These are phyloP conservation scores for Hyperoplus lanceolatus DNA, from an alignment of 2,797 vertebrate genomes.

Conservation along the genomic window DNA sequence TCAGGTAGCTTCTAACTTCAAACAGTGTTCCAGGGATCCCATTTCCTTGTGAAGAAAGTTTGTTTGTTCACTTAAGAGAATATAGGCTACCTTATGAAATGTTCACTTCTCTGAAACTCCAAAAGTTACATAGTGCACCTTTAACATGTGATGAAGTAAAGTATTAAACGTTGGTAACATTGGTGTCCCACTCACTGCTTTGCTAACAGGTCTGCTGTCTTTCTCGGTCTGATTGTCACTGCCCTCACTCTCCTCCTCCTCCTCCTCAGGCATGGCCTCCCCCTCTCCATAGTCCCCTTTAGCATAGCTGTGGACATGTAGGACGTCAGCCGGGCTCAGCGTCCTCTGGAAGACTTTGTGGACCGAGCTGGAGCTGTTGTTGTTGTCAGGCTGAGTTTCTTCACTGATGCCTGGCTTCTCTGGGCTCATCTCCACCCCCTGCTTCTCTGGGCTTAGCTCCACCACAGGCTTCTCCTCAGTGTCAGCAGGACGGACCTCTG, in stretches of 20 bases:
- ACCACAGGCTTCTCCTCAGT: conserved; percentile 30
- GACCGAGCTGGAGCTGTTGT: conserved; percentile 46
- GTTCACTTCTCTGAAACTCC: too few species aligned
- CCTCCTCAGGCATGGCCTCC: conserved; percentile 63
- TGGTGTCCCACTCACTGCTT: conserved; percentile 45
- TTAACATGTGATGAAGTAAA: not conserved
- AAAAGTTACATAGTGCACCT: too few species aligned
- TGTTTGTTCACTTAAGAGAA: too few species aligned
- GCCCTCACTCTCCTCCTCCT: conserved; percentile 75
- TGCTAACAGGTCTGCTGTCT: conserved; percentile 52
- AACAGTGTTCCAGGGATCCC: too few species aligned
- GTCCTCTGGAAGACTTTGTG: conserved; percentile 85
- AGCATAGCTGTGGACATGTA: conserved; percentile 93
- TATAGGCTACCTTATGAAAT: too few species aligned
- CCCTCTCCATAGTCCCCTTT: conserved; percentile 86
- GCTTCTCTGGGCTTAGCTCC: conserved; percentile 16
- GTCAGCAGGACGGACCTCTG: conserved; percentile 27
- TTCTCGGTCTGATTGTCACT: conserved; percentile 62
- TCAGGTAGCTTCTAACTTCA: too few species aligned
- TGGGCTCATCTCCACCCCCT: not conserved
- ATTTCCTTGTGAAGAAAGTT: too few species aligned
- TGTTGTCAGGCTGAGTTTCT: conserved; percentile 35
- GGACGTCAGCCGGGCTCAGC: conserved; percentile 87
- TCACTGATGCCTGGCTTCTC: conserved; percentile 4
- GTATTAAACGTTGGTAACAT: not conserved